These are phyloP conservation scores for Apis mellifera DNA, from an alignment of 1,140 invertebrate genomes.

Conservation along the genomic window Amel_HAv3.1 CM009931.2:14434501-14435000, in stretches of 20 bases:
- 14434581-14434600: neutral
- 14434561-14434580: neutral
- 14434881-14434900: slow-evolving; percentile 76
- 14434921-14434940: slow-evolving; percentile 55
- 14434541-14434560: neutral
- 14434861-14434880: slow-evolving; percentile 78
- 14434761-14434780: slow-evolving; percentile 20
- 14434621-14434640: too few relatives aligned
- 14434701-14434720: neutral
- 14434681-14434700: too few relatives aligned
- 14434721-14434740: too few relatives aligned
- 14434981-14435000: neutral
- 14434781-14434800: slow-evolving; percentile 49
- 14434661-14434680: neutral
- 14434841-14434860: slow-evolving; percentile 64
- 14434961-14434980: neutral
- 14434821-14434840: slow-evolving; percentile 54
- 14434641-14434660: neutral
- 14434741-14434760: neutral
- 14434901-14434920: slow-evolving; percentile 70
- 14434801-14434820: slow-evolving; percentile 31
- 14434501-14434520: slow-evolving; percentile 15
- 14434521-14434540: slow-evolving; percentile 28
- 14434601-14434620: too few relatives aligned
- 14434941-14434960: slow-evolving; percentile 38